phyloP scores from a whole-genome alignment of 2,113 vertebrate genomes.

The Cyphomyrus discorhynchus region DNA sequence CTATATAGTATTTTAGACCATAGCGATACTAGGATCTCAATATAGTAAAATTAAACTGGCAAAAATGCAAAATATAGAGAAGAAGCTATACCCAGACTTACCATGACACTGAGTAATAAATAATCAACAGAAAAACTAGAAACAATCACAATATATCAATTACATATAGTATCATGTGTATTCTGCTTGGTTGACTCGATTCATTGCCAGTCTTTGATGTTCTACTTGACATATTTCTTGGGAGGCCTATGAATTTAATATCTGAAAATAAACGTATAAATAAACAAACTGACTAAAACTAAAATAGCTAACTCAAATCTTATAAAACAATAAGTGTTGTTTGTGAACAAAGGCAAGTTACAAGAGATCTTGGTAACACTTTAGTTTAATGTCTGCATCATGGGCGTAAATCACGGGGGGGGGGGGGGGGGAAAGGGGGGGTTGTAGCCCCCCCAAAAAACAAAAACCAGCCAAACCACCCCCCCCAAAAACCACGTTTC shows the following conservation, averaged over 20 bases:
- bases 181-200: background rate
- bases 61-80: background rate
- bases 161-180: background rate
- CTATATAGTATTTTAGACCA: background rate
- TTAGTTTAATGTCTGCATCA: too few species aligned
- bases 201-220: background rate
- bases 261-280: background rate
- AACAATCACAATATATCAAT: background rate
- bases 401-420: too few species aligned
- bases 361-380: too few species aligned
- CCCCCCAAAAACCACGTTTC: too few species aligned
- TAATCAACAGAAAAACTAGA: background rate
- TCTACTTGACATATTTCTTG: background rate
- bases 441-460: too few species aligned
- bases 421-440: too few species aligned
- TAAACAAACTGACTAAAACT: background rate
- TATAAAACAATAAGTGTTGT: background rate
- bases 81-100: background rate
- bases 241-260: background rate
- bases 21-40: background rate
- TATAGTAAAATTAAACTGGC: background rate
- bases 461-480: too few species aligned
- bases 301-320: background rate
- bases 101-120: background rate
- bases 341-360: background rate